phyloP scores from a whole-genome alignment of 2,888 invertebrate species.

The Drosophila acutilabella region DNA sequence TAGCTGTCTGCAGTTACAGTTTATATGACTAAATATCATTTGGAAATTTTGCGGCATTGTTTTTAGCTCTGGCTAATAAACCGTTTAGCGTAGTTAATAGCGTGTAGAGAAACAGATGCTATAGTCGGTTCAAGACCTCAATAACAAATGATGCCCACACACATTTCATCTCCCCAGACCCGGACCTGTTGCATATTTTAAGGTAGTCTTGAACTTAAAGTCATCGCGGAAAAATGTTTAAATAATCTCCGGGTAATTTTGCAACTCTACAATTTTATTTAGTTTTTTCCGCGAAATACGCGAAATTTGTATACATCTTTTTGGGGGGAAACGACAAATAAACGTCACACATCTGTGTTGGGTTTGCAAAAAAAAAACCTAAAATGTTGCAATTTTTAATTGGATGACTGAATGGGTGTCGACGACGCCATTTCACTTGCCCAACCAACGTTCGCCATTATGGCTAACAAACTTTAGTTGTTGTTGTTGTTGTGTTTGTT shows the following conservation, averaged over 20 bases:
- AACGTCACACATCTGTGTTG: slow-evolving; percentile 10
- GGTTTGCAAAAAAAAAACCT: slow-evolving; percentile 27
- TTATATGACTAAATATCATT: slow-evolving; percentile 32
- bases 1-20: slow-evolving; percentile 21
- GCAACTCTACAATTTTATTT: neutral
- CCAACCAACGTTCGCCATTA: slow-evolving; percentile 38
- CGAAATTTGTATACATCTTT: neutral
- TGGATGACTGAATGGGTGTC: slow-evolving; percentile 34
- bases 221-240: slow-evolving; percentile 36
- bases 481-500: neutral
- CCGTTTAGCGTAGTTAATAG: slow-evolving; percentile 76
- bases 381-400: slow-evolving; percentile 64
- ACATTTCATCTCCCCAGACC: slow-evolving; percentile 21
- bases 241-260: slow-evolving; percentile 12
- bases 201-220: slow-evolving; percentile 49
- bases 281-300: slow-evolving; percentile 4
- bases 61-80: slow-evolving; percentile 63
- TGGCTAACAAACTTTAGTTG: slow-evolving; percentile 14
- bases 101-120: slow-evolving; percentile 58
- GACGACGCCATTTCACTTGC: slow-evolving; percentile 55
- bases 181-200: slow-evolving; percentile 17
- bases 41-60: slow-evolving; percentile 28
- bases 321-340: slow-evolving; percentile 4
- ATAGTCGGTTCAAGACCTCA: slow-evolving; percentile 65
- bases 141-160: slow-evolving; percentile 38